Percentiles rank a stretch among this genome's conserved stretches.
Evolutionary conservation across 2,888 invertebrate genomes (phyloP).

Genomic region (Hypolimnas misippus): DNA sequence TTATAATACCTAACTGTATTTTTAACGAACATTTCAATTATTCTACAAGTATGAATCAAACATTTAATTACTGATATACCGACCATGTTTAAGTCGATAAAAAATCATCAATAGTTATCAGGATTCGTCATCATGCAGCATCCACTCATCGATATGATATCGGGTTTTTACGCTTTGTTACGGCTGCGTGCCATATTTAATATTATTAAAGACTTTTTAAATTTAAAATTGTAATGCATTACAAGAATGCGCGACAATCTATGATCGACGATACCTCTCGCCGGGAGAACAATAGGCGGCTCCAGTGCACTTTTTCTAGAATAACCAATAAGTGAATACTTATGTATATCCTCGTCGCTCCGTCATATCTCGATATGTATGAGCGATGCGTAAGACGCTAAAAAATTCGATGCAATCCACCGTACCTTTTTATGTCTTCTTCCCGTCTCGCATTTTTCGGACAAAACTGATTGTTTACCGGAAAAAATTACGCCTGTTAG

Average conservation of each 20-base stretch:
- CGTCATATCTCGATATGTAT: slow-evolving; percentile 77
- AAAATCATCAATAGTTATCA: slow-evolving; percentile 1
- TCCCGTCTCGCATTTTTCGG: slow-evolving; percentile 81
- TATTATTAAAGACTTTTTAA: slow-evolving; percentile 26
- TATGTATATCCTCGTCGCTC: slow-evolving; percentile 47
- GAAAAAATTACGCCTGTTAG: slow-evolving; percentile 84
- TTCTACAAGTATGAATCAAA: background rate
- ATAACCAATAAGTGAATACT: slow-evolving; percentile 43
- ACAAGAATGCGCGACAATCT: slow-evolving; percentile 41
- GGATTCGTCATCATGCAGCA: slow-evolving; percentile 13
- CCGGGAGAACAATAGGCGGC: slow-evolving; percentile 47
- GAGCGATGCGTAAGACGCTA: slow-evolving; percentile 53
- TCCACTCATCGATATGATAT: slow-evolving; percentile 13
- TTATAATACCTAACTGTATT: background rate
- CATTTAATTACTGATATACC: slow-evolving; percentile 9
- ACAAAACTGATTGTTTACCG: slow-evolving; percentile 83
- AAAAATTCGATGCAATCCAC: slow-evolving; percentile 65
- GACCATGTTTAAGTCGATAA: background rate
- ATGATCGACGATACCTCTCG: slow-evolving; percentile 39
- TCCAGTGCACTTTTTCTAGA: slow-evolving; percentile 51
- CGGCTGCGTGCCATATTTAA: slow-evolving; percentile 30
- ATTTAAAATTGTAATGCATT: slow-evolving; percentile 36
- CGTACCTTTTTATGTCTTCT: slow-evolving; percentile 76
- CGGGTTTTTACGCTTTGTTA: slow-evolving; percentile 28
- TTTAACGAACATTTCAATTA: background rate